Evolutionary conservation across 2,888 invertebrate species (phyloP).

Genomic region (Tetranychus truncatus): DNA sequence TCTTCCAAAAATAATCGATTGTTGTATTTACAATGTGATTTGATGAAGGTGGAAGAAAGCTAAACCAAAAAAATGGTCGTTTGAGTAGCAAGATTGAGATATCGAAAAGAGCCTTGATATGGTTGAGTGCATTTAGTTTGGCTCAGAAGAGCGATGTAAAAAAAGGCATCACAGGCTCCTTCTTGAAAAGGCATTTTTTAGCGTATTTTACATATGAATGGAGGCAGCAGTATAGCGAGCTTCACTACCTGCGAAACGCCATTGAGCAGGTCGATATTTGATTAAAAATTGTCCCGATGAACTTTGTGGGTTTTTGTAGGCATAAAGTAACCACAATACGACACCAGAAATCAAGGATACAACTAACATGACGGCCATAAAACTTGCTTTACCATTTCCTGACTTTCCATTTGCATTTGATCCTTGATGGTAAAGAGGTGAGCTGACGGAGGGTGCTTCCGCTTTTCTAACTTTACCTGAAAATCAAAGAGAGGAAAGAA

Average conservation of each 20-base stretch:
- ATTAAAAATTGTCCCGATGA: slow-evolving; percentile 88
- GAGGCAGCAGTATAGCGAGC: slow-evolving; percentile 84
- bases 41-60: background rate
- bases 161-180: background rate
- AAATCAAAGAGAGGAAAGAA: background rate
- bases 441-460: slow-evolving; percentile 1
- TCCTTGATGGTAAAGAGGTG: slow-evolving; percentile 4
- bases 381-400: slow-evolving; percentile 40
- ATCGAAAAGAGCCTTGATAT: background rate
- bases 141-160: background rate
- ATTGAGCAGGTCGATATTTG: slow-evolving; percentile 87
- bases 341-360: slow-evolving; percentile 47
- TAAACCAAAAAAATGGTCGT: background rate
- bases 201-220: slow-evolving; percentile 56
- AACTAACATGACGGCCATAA: slow-evolving; percentile 48
- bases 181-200: background rate
- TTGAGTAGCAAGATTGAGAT: background rate
- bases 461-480: background rate
- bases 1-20: background rate
- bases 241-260: slow-evolving; percentile 76
- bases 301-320: slow-evolving; percentile 87
- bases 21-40: background rate
- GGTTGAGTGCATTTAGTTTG: background rate
- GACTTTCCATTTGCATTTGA: slow-evolving; percentile 1
- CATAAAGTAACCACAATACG: slow-evolving; percentile 71